A percentile compares a stretch with the other conserved stretches of the same genome.
phyloP scores from a whole-genome alignment of 2,888 invertebrate species.

The Drosophila fulvimacula region DNA sequence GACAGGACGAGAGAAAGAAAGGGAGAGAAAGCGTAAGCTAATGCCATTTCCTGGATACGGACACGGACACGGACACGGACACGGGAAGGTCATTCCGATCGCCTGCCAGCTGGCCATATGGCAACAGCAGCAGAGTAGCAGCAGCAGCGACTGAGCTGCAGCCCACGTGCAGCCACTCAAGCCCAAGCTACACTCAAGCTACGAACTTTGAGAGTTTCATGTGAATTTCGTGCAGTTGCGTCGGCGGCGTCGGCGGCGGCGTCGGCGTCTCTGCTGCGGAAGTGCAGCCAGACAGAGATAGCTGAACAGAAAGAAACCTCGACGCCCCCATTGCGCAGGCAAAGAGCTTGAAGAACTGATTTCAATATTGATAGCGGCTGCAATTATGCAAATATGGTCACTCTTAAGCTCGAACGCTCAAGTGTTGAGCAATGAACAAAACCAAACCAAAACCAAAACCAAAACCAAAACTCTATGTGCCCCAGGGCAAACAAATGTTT shows the following conservation, averaged over 20 bases:
- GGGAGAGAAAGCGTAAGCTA: conserved; percentile 33
- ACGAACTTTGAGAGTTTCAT: conserved; percentile 29
- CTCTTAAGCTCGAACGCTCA: conserved; percentile 15
- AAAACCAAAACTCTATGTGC: background rate
- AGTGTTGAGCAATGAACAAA: conserved; percentile 4
- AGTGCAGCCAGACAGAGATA: conserved; percentile 51
- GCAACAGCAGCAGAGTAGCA: conserved; percentile 23
- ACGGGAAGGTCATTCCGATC: conserved; percentile 62
- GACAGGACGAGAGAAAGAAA: conserved; percentile 23
- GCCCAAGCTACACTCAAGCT: conserved; percentile 20
- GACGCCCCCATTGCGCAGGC: conserved; percentile 39
- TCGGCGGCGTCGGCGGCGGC: conserved; percentile 35
- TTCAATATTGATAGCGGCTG: conserved; percentile 32
- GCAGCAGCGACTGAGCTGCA: conserved; percentile 21
- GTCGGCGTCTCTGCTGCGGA: conserved; percentile 53
- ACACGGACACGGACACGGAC: conserved; percentile 39
- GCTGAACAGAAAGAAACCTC: background rate
- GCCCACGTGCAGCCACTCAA: conserved; percentile 53
- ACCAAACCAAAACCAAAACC: background rate
- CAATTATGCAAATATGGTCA: conserved; percentile 53
- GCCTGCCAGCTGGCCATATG: conserved; percentile 65
- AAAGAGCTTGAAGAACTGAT: conserved; percentile 39
- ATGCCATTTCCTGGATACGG: conserved; percentile 69
- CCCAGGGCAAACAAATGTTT: conserved; percentile 2
- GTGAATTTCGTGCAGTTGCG: conserved; percentile 45